Percentiles rank a stretch among this genome's conserved stretches.
phyloP scores from a whole-genome alignment of 1,140 invertebrate genomes.

The Brachionus asplanchnoidis region DNA sequence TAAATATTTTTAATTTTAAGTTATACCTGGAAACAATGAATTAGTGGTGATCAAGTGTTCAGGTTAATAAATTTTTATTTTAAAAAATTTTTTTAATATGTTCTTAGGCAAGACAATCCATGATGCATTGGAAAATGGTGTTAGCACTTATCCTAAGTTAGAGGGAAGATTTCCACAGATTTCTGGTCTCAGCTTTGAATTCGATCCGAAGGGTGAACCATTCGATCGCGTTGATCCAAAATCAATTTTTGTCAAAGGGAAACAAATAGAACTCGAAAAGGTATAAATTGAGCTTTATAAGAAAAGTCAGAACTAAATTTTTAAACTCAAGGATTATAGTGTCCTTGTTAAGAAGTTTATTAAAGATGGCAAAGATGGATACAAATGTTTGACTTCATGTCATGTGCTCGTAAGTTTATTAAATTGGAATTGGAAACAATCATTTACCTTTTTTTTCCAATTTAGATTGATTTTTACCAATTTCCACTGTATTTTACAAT shows the following conservation, averaged over 20 bases:
- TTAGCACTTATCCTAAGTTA: slow-evolving; percentile 70
- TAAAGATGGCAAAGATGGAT: slow-evolving; percentile 37
- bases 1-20: slow-evolving; percentile 52
- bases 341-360: not conserved
- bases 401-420: not conserved
- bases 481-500: slow-evolving; percentile 13
- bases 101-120: slow-evolving; percentile 64
- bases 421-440: not conserved
- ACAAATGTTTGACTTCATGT: slow-evolving; percentile 1
- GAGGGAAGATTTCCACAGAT: slow-evolving; percentile 74
- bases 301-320: not conserved
- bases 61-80: not conserved
- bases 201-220: slow-evolving; percentile 67
- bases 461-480: slow-evolving; percentile 15
- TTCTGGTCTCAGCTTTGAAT: slow-evolving; percentile 74
- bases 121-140: slow-evolving; percentile 71
- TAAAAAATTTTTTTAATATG: not conserved
- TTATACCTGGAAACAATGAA: slow-evolving; percentile 77
- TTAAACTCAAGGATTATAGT: not conserved
- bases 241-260: not conserved
- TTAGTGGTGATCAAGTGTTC: slow-evolving; percentile 64
- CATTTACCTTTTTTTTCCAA: not conserved
- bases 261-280: not conserved
- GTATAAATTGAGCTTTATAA: not conserved
- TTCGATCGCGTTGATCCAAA: slow-evolving; percentile 65